Evolutionary conservation across 2,113 vertebrate genomes (phyloP).

Genomic region (Coptodon rendalli): DNA sequence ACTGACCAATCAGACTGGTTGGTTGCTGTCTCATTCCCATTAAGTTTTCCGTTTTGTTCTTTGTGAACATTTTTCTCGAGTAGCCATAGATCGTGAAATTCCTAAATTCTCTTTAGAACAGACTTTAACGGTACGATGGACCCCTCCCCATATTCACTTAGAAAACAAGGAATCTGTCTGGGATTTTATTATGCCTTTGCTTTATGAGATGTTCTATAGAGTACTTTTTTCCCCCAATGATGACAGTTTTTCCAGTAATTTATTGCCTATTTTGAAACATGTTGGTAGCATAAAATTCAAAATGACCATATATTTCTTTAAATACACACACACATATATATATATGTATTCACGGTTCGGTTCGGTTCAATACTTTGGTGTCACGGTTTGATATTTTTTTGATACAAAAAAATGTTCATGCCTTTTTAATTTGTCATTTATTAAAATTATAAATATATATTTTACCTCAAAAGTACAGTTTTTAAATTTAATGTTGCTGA

Average conservation of each 20-base stretch:
- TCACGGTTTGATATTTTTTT: too few relatives aligned
- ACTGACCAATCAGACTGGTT: background rate
- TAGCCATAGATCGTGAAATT: background rate
- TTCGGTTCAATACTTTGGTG: too few relatives aligned
- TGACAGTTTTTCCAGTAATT: background rate
- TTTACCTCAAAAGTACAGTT: too few relatives aligned
- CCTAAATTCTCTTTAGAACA: background rate
- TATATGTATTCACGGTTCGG: too few relatives aligned
- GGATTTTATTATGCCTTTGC: background rate
- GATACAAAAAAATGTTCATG: too few relatives aligned
- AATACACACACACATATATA: too few relatives aligned
- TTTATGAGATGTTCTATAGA: background rate
- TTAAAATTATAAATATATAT: too few relatives aligned
- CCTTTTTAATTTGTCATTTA: too few relatives aligned
- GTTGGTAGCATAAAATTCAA: background rate
- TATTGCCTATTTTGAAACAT: background rate
- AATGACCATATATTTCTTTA: background rate
- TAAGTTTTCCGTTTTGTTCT: background rate
- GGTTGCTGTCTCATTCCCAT: background rate
- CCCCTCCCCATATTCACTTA: background rate
- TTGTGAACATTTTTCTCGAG: background rate
- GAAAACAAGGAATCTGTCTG: background rate
- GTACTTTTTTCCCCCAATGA: fast-evolving
- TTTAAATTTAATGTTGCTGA: too few relatives aligned
- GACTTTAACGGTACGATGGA: background rate